Percentiles rank a stretch among this genome's conserved stretches.
Conservation (phyloP, 2,113 vertebrate genomes). For the Trematomus loennbergii region DNA sequence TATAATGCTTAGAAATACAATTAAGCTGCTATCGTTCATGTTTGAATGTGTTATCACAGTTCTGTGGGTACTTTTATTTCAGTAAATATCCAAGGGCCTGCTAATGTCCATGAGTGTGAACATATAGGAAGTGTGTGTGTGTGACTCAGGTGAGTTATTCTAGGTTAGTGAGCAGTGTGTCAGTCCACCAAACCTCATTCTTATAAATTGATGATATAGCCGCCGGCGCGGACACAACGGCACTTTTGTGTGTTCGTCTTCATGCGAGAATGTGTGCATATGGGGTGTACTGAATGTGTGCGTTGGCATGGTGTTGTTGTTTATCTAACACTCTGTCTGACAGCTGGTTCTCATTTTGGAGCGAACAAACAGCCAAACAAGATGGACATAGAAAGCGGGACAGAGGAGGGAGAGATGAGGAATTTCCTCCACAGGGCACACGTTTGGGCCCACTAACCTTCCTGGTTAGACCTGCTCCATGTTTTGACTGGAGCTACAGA, state of each 20-base stretch:
- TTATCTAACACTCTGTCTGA: slow-evolving; percentile 68
- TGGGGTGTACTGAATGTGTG: slow-evolving; percentile 51
- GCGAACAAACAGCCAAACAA: slow-evolving; percentile 64
- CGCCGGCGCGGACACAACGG: slow-evolving; percentile 58
- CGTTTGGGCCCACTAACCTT: slow-evolving; percentile 4
- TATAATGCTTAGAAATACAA: slow-evolving; percentile 33
- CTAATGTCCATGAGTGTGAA: slow-evolving; percentile 23
- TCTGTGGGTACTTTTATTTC: slow-evolving; percentile 38
- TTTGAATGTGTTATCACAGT: slow-evolving; percentile 27
- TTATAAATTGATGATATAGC: slow-evolving; percentile 77
- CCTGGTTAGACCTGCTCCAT: background rate
- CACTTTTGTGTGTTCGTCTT: slow-evolving; percentile 10
- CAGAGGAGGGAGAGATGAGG: background rate
- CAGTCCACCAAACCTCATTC: slow-evolving; percentile 73
- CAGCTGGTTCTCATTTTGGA: slow-evolving; percentile 75
- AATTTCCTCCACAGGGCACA: background rate
- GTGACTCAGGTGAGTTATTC: slow-evolving; percentile 75
- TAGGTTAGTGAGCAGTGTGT: slow-evolving; percentile 68
- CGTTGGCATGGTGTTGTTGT: slow-evolving; percentile 74
- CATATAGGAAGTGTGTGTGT: slow-evolving; percentile 6
- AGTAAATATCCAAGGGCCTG: slow-evolving; percentile 50
- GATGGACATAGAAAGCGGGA: slow-evolving; percentile 45
- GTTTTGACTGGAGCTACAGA: background rate
- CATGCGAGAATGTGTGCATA: slow-evolving; percentile 32
- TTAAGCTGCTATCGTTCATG: slow-evolving; percentile 37